phyloP scores from a whole-genome alignment of 2,113 vertebrate genomes.

The Brachionichthys hirsutus region DNA sequence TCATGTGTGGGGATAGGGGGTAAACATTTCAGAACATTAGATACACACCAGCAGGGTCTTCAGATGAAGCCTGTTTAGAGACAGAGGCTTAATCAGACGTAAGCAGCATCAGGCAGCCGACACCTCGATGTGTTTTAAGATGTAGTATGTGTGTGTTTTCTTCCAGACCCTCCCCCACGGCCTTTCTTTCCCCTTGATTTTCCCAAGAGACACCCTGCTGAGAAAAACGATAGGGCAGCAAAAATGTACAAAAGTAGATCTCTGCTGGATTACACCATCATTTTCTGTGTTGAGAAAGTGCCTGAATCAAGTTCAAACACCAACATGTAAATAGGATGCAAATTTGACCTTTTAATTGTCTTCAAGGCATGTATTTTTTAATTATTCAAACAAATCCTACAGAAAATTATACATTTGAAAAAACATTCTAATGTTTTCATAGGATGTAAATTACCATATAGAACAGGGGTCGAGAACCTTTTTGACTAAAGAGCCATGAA shows the following conservation, averaged over 20 bases:
- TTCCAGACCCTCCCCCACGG: conserved; percentile 57
- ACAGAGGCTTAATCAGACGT: conserved; percentile 66
- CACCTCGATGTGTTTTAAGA: conserved; percentile 62
- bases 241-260: conserved; percentile 74
- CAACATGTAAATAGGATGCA: too few species aligned
- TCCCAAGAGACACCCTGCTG: conserved; percentile 75
- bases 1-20: not conserved
- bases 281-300: conserved; percentile 30
- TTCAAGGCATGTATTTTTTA: too few species aligned
- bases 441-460: too few species aligned
- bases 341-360: too few species aligned
- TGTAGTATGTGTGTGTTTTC: conserved; percentile 49
- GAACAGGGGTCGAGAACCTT: too few species aligned
- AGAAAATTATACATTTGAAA: too few species aligned
- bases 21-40: conserved; percentile 8
- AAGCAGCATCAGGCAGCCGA: conserved; percentile 60
- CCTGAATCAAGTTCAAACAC: not conserved
- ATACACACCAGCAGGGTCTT: conserved; percentile 53
- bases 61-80: conserved; percentile 58
- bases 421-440: too few species aligned
- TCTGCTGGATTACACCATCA: conserved; percentile 49
- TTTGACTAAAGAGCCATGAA: too few species aligned
- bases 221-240: conserved; percentile 75
- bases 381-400: too few species aligned
- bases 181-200: conserved; percentile 67